These are phyloP conservation scores for Clarias pachynema DNA, from an alignment of 2,797 vertebrate genomes.

Conservation along the genomic window DNA sequence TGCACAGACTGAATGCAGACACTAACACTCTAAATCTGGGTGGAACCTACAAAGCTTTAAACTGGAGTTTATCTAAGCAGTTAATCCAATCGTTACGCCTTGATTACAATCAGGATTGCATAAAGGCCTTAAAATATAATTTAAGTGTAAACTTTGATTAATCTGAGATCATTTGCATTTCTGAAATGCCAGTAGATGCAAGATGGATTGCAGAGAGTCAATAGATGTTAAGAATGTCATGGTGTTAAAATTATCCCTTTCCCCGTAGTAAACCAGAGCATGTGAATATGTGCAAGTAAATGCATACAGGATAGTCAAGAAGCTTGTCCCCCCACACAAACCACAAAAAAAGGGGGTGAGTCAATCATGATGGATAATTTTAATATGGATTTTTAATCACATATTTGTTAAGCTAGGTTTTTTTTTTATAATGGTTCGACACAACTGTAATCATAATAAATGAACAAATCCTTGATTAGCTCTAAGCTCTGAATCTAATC, in stretches of 20 bases:
- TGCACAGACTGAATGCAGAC: background rate
- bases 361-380: background rate
- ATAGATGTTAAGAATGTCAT: background rate
- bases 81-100: conserved; percentile 3
- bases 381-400: background rate
- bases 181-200: background rate
- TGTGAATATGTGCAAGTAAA: background rate
- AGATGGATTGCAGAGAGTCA: background rate
- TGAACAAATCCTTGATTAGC: background rate
- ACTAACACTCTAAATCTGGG: background rate
- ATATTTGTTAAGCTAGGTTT: conserved; percentile 1
- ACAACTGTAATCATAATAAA: background rate
- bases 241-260: background rate
- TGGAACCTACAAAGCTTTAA: background rate
- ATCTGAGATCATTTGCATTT: background rate
- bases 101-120: background rate
- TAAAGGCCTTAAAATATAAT: background rate
- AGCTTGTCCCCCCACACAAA: background rate
- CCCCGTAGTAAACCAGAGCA: background rate
- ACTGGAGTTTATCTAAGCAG: background rate
- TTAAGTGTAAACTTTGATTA: background rate
- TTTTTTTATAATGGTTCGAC: background rate
- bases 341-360: background rate
- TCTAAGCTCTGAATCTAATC: background rate
- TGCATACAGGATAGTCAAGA: background rate